A percentile compares a stretch with the other conserved stretches of the same genome.
Conservation (phyloP, 2,113 vertebrate species). For the Marcusenius ussheri region DNA sequence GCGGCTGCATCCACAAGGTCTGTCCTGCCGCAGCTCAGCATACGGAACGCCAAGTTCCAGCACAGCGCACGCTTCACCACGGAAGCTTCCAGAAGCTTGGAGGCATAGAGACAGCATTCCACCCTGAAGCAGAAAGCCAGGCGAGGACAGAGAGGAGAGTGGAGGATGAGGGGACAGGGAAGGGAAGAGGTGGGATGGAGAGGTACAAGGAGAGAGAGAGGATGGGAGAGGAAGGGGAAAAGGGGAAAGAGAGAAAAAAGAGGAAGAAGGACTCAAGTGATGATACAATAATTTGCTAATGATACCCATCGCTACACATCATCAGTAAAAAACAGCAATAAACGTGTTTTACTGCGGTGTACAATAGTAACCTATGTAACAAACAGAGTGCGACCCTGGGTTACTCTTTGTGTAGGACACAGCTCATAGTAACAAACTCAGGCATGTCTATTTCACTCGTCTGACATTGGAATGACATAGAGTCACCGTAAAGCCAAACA, state of each 20-base stretch:
- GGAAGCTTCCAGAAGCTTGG: slow-evolving; percentile 59
- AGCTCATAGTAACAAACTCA: background rate
- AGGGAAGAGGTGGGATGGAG: background rate
- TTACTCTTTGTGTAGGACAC: background rate
- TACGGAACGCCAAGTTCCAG: slow-evolving; percentile 68
- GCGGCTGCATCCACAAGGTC: slow-evolving; percentile 66
- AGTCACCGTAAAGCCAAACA: background rate
- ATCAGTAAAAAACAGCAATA: background rate
- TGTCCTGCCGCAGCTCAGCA: slow-evolving; percentile 68
- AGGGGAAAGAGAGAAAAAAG: background rate
- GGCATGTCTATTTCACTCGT: background rate
- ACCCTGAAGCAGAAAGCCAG: slow-evolving; percentile 45
- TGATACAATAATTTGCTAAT: background rate
- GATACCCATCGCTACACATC: background rate
- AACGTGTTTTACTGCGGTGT: background rate
- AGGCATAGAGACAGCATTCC: slow-evolving; percentile 62
- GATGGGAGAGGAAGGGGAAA: background rate
- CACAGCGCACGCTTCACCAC: slow-evolving; percentile 65
- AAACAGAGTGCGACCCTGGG: background rate
- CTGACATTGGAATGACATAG: background rate
- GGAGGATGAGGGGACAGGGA: background rate
- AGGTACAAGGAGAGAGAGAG: slow-evolving; percentile 1
- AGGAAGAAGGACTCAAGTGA: background rate
- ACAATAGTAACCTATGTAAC: background rate
- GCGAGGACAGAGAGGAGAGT: background rate